phyloP scores from a whole-genome alignment of 1,140 invertebrate species.

The Micrasema longulum region DNA sequence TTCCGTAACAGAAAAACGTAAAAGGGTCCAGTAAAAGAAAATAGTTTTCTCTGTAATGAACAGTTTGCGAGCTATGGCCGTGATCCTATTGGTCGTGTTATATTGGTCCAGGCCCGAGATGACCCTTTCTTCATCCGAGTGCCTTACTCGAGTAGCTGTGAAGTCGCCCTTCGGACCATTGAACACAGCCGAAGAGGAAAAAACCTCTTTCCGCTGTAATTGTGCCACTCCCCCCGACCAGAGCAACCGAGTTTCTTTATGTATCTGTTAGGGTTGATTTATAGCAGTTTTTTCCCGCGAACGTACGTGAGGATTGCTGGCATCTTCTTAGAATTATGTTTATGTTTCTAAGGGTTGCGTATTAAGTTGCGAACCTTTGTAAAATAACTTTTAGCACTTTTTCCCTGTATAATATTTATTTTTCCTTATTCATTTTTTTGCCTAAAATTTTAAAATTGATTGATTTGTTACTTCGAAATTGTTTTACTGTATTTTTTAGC shows the following conservation, averaged over 20 bases:
- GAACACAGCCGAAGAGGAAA: constrained; percentile 27
- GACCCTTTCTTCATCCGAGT: constrained; percentile 15
- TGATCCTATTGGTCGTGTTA: constrained; percentile 1
- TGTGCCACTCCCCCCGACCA: constrained; percentile 2
- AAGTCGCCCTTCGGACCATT: constrained; percentile 15
- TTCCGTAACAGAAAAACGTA: no score
- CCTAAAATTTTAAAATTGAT: no score
- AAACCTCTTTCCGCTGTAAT: constrained; percentile 9
- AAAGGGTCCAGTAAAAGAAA: no score
- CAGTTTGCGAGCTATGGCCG: no score
- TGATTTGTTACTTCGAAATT: no score
- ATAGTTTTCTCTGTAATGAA: no score
- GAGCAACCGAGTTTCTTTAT: constrained; percentile 3
- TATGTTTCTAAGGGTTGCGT: not conserved
- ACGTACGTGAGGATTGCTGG: constrained; percentile 2
- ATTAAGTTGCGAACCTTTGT: not conserved
- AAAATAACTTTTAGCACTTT: no score
- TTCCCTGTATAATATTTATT: no score
- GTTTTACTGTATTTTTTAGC: no score
- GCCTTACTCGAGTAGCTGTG: constrained; percentile 2
- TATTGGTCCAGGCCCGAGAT: constrained; percentile 11
- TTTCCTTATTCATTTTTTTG: no score
- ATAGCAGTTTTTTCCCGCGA: constrained; percentile 15
- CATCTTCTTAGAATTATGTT: constrained; percentile 20
- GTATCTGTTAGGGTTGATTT: constrained; percentile 20